phyloP scores from a whole-genome alignment of 2,113 vertebrate species.

The Lichenostomus cassidix region DNA sequence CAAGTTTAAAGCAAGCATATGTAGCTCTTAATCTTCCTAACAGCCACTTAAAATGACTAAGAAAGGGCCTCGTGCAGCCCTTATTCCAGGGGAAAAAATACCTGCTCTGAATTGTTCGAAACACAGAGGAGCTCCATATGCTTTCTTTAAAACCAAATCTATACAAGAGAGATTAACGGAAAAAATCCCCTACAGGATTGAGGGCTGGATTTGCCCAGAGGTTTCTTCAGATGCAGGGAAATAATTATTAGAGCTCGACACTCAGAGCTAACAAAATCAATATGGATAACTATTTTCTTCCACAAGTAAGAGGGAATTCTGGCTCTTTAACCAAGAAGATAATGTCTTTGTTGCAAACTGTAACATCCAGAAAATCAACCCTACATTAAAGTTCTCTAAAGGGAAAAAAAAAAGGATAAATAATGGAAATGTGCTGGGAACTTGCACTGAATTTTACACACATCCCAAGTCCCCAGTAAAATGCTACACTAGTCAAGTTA shows the following conservation, averaged over 20 bases:
- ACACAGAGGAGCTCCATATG: neutral
- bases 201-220: constrained; percentile 46
- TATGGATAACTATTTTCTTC: constrained; percentile 22
- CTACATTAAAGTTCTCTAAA: neutral
- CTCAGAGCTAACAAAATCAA: constrained; percentile 56
- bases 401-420: neutral
- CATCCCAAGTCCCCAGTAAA: neutral
- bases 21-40: constrained; percentile 37
- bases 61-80: neutral
- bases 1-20: constrained; percentile 19
- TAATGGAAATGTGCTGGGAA: neutral
- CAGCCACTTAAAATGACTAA: constrained; percentile 7
- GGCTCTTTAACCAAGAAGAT: neutral
- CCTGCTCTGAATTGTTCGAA: constrained; percentile 8
- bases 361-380: neutral
- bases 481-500: neutral
- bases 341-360: neutral
- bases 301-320: neutral
- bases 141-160: constrained; percentile 35
- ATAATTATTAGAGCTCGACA: constrained; percentile 41
- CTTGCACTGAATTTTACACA: neutral
- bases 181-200: constrained; percentile 28
- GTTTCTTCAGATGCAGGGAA: constrained; percentile 38
- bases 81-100: constrained; percentile 6
- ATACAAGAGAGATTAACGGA: neutral